Evolutionary conservation across 2,888 invertebrate species (phyloP).

Genomic region (Darwinula stevensoni): DNA sequence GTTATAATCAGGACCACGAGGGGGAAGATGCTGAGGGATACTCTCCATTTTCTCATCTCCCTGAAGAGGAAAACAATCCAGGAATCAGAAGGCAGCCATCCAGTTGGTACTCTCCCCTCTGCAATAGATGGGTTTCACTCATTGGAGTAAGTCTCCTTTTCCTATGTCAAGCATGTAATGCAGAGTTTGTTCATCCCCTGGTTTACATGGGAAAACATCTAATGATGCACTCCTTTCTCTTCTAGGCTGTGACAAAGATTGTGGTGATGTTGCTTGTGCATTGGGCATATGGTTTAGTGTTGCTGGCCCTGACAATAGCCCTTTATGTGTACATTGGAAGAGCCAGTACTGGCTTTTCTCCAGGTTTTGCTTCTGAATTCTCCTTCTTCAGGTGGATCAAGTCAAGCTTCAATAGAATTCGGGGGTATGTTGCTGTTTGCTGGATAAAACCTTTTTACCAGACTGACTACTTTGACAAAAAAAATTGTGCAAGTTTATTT

Average conservation of each 20-base stretch:
- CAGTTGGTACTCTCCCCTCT: conserved; percentile 79
- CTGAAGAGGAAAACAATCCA: conserved; percentile 5
- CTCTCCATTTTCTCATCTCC: too few relatives aligned
- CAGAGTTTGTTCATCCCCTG: too few relatives aligned
- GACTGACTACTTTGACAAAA: too few relatives aligned
- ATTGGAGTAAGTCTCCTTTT: conserved; percentile 46
- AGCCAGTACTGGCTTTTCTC: conserved; percentile 80
- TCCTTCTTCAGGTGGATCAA: conserved; percentile 45
- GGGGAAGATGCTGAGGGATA: too few relatives aligned
- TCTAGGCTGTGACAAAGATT: conserved; percentile 56
- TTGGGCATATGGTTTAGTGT: conserved; percentile 45
- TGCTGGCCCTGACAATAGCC: conserved; percentile 46
- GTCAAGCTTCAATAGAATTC: too few relatives aligned
- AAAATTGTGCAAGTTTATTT: too few relatives aligned
- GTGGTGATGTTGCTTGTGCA: conserved; percentile 74
- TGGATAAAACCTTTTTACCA: too few relatives aligned
- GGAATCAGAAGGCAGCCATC: conserved; percentile 51
- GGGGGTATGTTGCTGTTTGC: too few relatives aligned
- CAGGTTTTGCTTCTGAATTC: conserved; percentile 58
- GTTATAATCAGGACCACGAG: too few relatives aligned
- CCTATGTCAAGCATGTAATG: too few relatives aligned
- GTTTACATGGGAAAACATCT: too few relatives aligned
- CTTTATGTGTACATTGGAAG: conserved; percentile 73
- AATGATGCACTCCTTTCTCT: too few relatives aligned
- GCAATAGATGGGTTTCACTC: conserved; percentile 78